Evolutionary conservation across 2,797 vertebrate genomes (phyloP).

Genomic region (Sebastes glaucus): DNA sequence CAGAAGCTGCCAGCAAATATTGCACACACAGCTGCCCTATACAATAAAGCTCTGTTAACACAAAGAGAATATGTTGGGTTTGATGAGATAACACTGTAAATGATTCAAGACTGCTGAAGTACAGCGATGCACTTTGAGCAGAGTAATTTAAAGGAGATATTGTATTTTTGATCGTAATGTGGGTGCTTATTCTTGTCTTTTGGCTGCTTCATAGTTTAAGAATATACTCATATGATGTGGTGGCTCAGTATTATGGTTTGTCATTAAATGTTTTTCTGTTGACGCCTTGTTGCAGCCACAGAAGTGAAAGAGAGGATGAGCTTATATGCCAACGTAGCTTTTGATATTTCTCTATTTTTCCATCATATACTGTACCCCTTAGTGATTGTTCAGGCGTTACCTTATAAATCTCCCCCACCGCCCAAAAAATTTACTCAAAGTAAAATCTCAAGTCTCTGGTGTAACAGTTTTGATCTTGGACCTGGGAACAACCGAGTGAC

Average conservation of each 20-base stretch:
- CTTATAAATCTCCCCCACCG: neutral
- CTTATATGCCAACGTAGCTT: neutral
- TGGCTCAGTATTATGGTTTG: neutral
- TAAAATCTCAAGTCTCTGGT: neutral
- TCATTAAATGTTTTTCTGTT: neutral
- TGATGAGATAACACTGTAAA: neutral
- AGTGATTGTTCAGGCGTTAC: neutral
- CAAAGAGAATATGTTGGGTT: neutral
- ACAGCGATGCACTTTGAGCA: neutral
- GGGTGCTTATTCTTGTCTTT: neutral
- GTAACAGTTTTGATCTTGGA: neutral
- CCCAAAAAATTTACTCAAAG: neutral
- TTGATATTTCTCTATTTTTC: neutral
- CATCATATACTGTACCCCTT: neutral
- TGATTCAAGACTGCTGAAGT: neutral
- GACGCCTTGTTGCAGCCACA: neutral
- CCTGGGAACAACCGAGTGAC: neutral
- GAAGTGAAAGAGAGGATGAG: neutral
- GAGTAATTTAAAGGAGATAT: neutral
- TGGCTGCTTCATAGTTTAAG: neutral
- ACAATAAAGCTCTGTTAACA: slow-evolving; percentile 6
- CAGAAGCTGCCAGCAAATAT: slow-evolving; percentile 19
- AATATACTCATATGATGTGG: neutral
- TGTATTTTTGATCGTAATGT: neutral
- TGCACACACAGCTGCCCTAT: slow-evolving; percentile 29